phyloP scores from a whole-genome alignment of 2,113 vertebrate genomes.

The Solenodon paradoxus region DNA sequence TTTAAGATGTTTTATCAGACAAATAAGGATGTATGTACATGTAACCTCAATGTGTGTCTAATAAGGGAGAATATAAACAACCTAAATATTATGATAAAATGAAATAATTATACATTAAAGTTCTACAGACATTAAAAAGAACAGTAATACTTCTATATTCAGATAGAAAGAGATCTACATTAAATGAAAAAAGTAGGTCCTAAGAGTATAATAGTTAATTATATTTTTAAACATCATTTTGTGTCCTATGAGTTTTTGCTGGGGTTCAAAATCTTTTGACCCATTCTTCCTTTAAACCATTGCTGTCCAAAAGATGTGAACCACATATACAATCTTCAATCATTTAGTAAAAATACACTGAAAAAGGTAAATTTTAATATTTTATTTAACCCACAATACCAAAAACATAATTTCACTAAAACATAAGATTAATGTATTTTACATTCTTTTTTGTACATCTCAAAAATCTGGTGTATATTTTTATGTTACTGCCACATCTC shows the following conservation, averaged over 20 bases:
- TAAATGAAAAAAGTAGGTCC: not conserved
- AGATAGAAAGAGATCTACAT: not conserved
- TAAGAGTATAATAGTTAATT: not conserved
- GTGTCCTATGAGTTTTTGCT: too few relatives aligned
- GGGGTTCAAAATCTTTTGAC: too few relatives aligned
- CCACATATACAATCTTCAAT: not conserved
- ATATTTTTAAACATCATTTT: not conserved
- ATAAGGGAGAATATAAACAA: not conserved
- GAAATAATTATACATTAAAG: not conserved
- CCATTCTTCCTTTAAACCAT: not conserved
- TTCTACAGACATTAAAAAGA: not conserved
- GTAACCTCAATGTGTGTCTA: not conserved
- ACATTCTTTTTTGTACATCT: not conserved
- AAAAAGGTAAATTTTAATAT: not conserved
- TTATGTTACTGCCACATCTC: not conserved
- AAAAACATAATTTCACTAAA: conserved; percentile 15
- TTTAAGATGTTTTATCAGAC: not conserved
- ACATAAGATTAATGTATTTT: conserved; percentile 8
- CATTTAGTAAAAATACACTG: not conserved
- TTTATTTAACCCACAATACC: conserved; percentile 6
- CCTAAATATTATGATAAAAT: not conserved
- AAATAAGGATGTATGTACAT: not conserved
- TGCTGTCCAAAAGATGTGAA: not conserved
- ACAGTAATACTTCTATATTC: not conserved
- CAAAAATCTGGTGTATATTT: not conserved